Base-by-base conservation (phyloP, 2,113 vertebrate genomes). In the Cavia porcellus region DNA sequence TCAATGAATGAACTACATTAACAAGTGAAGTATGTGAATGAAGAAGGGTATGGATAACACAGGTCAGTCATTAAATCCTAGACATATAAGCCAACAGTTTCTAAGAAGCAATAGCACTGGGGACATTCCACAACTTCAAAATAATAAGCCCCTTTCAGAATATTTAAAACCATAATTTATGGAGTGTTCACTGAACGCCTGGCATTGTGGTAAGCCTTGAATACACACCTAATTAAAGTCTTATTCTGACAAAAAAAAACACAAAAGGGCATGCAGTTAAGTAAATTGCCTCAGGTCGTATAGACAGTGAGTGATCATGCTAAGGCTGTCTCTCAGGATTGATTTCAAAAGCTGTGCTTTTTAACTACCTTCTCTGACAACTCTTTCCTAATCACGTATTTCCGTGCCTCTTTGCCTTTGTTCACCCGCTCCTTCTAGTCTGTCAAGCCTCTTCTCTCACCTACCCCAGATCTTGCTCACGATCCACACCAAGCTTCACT, bases 201-300 rank as follows among this genome's bases (percentile, higher is more conserved):
- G 79, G 68, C 32, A 28, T 24, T 89, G 10, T 93, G 84, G 19
- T 84, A 85, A 93, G 70, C 92, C 50, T 82, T 82, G 95, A 89
- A 85, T 61, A 82, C 25, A 93, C 38, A 95, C 79, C 74, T 94
- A 90, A 95, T 86, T 86, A 81, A n/a, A 96, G 47, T 86, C 74
- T 85, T 59, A 90, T 11, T 38, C 28, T 89, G 42, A 92, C 74
- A 47, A 77, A 95, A 96, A 94, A 47, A 77, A 95, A 96, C 92
- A 83, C 66, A 72, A 84, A 95, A 86, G 42, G 52, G 32, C 66
- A 86, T 32, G 64, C 35, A 84, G 66, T 86, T 68, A 95, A 74
- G 57, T 68, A 70, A 83, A 82, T 86, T 52, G 14, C 79, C 86
- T 92, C 20, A 11, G 30, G 45, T 93, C n/a, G 52, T 28, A 24